Evolutionary conservation across 2,888 invertebrate species (phyloP).

Genomic region (Nymphalis polychloros): DNA sequence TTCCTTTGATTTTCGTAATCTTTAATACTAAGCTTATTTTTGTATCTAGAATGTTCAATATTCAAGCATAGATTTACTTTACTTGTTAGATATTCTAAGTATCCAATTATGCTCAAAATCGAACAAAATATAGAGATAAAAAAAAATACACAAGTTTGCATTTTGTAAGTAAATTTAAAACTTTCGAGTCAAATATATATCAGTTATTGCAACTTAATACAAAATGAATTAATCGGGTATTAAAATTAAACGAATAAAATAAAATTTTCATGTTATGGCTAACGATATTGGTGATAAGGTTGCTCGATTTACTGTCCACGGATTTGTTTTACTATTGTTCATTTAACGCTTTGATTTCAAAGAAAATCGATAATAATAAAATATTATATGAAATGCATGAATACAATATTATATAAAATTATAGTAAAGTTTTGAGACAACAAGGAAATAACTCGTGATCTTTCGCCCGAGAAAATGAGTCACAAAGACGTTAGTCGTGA

Average conservation of each 20-base stretch:
- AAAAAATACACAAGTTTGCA: too few relatives aligned
- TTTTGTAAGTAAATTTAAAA: neutral
- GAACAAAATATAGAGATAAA: too few relatives aligned
- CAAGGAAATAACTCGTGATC: slow-evolving; percentile 54
- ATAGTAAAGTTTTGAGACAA: slow-evolving; percentile 30
- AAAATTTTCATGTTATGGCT: slow-evolving; percentile 4
- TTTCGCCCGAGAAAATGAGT: slow-evolving; percentile 63
- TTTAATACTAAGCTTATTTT: too few relatives aligned
- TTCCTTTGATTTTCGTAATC: too few relatives aligned
- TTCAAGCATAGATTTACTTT: too few relatives aligned
- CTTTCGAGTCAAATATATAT: neutral
- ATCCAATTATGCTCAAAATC: too few relatives aligned
- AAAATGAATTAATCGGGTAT: neutral
- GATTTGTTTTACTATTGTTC: slow-evolving; percentile 6
- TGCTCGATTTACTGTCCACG: slow-evolving; percentile 7
- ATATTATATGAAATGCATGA: neutral
- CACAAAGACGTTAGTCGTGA: slow-evolving; percentile 70
- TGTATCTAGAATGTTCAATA: too few relatives aligned
- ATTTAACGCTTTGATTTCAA: slow-evolving; percentile 5
- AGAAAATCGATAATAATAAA: slow-evolving; percentile 7
- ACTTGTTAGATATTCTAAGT: too few relatives aligned
- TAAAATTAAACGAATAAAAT: neutral
- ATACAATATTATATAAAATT: slow-evolving; percentile 11
- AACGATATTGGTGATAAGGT: slow-evolving; percentile 1
- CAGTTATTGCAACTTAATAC: neutral